phyloP scores from a whole-genome alignment of 2,888 invertebrate species.

The Bhutanitis thaidina region DNA sequence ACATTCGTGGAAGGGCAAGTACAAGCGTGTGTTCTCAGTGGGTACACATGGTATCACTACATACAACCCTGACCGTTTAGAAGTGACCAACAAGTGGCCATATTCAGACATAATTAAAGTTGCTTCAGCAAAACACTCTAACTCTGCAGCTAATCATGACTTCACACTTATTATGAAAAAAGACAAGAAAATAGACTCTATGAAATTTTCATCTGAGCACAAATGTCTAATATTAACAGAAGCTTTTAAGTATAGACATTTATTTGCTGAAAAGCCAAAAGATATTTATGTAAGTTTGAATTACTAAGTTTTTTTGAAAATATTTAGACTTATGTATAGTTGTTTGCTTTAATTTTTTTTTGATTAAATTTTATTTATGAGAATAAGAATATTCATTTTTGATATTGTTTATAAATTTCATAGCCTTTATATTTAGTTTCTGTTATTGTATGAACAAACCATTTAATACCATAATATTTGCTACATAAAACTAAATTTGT shows the following conservation, averaged over 20 bases:
- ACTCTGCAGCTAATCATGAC: conserved; percentile 80
- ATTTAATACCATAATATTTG: no score
- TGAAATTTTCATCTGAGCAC: conserved; percentile 98
- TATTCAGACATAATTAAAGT: conserved; percentile 89
- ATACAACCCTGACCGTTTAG: conserved; percentile 87
- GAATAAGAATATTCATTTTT: no score
- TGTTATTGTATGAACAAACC: no score
- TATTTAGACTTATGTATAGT: no score
- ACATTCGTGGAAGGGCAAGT: conserved; percentile 99
- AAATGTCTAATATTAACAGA: conserved; percentile 95
- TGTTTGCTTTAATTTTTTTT: no score
- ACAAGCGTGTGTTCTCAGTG: conserved; percentile 97
- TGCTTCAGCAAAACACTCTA: conserved; percentile 80
- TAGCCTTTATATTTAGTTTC: no score
- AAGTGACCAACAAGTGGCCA: conserved; percentile 94
- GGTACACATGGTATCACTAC: conserved; percentile 97
- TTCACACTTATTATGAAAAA: conserved; percentile 92
- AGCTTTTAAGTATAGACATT: conserved; percentile 89
- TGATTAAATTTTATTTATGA: no score
- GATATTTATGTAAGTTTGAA: conserved; percentile 84
- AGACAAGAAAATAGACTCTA: conserved; percentile 93
- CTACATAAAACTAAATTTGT: background rate
- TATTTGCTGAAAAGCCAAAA: conserved; percentile 90
- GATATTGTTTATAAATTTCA: no score
- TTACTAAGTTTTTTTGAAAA: no score